Evolutionary conservation across 2,888 invertebrate genomes (phyloP).

Genomic region (Lasioglossum oenotherae): DNA sequence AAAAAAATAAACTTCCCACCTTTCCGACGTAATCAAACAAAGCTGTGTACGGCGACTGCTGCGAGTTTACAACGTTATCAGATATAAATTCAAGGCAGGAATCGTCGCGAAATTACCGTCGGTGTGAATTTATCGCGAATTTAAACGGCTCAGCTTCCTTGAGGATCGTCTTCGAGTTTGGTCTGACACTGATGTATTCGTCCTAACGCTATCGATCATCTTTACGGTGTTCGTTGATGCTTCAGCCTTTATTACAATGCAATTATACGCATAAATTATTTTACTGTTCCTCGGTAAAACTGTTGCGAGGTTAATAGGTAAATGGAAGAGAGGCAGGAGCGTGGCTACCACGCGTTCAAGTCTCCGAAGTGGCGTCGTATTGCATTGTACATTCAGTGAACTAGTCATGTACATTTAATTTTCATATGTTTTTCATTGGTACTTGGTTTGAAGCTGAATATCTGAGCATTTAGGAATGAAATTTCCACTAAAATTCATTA

Average conservation of each 20-base stretch:
- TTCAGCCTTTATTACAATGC: neutral
- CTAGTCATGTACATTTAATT: neutral
- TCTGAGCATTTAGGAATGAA: neutral
- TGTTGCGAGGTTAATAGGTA: neutral
- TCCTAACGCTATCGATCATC: neutral
- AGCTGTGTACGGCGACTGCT: no score
- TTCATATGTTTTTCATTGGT: neutral
- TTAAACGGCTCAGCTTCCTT: neutral
- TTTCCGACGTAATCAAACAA: neutral
- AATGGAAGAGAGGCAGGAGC: neutral
- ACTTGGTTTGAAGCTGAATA: neutral
- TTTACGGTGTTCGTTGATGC: neutral
- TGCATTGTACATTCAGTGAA: neutral
- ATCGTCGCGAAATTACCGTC: neutral
- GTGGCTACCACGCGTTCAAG: neutral
- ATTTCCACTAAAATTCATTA: no score
- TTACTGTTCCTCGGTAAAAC: neutral
- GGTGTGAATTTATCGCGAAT: neutral
- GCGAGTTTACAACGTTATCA: neutral
- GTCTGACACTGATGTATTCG: neutral
- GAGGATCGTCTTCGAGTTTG: neutral
- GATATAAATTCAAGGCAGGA: neutral
- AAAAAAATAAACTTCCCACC: neutral
- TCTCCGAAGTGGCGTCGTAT: neutral
- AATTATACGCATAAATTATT: neutral